Evolutionary conservation across 2,797 vertebrate genomes (phyloP).

Genomic region (Lepilemur septentrionalis): DNA sequence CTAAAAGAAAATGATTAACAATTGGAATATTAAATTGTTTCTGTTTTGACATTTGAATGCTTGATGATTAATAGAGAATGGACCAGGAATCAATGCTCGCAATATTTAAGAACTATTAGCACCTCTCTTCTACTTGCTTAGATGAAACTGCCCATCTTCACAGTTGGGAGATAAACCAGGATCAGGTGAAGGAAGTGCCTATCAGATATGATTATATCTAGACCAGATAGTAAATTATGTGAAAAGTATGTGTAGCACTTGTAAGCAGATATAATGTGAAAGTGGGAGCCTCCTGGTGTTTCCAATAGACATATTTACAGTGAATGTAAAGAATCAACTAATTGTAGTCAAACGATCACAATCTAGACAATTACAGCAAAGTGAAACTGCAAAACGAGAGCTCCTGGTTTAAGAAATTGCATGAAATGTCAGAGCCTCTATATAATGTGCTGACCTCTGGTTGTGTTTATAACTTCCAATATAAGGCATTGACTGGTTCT

Average conservation of each 20-base stretch:
- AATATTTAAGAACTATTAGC: neutral
- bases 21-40: neutral
- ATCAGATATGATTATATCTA: neutral
- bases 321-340: neutral
- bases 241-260: neutral
- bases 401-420: conserved; percentile 1
- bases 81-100: neutral
- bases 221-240: neutral
- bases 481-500: neutral
- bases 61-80: neutral
- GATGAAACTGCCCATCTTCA: neutral
- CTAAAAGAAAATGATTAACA: neutral
- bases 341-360: neutral
- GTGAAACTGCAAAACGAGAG: neutral
- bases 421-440: neutral
- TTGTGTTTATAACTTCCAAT: neutral
- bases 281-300: neutral
- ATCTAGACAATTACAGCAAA: neutral
- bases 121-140: neutral
- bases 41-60: neutral
- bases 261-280: neutral
- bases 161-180: neutral
- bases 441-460: neutral
- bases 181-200: neutral
- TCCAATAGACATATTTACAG: neutral